Evolutionary conservation across 2,888 invertebrate genomes (phyloP).

Genomic region (Tryphoninae sp.): DNA sequence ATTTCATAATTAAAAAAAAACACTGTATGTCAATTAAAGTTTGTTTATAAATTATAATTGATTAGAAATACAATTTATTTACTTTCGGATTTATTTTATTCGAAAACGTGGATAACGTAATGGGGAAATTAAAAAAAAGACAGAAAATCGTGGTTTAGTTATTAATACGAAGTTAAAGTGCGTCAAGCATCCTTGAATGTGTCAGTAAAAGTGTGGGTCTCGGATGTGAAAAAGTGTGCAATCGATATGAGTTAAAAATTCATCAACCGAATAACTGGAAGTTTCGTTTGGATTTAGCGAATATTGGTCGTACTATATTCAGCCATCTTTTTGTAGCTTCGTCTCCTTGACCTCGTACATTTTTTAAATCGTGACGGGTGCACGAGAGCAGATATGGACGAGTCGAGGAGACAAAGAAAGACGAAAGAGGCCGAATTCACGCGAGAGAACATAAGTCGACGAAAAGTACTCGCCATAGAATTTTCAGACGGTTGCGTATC

Average conservation of each 20-base stretch:
- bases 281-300: slow-evolving; percentile 4
- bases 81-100: no score
- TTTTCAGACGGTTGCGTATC: background rate
- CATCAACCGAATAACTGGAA: background rate
- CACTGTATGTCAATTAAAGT: no score
- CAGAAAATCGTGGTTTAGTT: background rate
- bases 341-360: slow-evolving; percentile 13
- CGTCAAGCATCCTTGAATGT: background rate
- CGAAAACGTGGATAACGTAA: no score
- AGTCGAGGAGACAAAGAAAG: background rate
- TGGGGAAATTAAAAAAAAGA: no score
- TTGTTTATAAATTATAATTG: no score
- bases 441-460: background rate
- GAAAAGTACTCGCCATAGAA: slow-evolving; percentile 15
- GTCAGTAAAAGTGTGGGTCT: background rate
- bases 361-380: background rate
- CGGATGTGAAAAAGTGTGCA: background rate
- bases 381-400: background rate
- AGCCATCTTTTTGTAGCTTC: background rate
- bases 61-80: no score
- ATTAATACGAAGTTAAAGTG: slow-evolving; percentile 1
- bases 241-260: background rate
- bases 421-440: background rate
- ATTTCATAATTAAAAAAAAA: background rate
- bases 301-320: background rate